These are phyloP conservation scores for Acipenser transmontanus DNA, from an alignment of 2,797 vertebrate genomes.

Conservation along the genomic window DNA sequence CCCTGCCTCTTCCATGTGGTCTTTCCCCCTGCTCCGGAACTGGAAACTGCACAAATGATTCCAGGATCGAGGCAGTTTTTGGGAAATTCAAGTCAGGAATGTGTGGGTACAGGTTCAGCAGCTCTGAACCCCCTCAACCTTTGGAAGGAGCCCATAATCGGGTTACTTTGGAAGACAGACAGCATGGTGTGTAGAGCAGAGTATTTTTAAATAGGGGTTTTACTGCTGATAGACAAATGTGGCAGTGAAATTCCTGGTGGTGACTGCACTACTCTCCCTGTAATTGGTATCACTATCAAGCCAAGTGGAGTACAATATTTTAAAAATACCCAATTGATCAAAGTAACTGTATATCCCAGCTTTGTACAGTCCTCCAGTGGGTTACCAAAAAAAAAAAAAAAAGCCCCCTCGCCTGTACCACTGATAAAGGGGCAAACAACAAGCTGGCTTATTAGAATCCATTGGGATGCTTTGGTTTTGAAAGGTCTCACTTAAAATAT, in stretches of 20 bases:
- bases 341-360: too few relatives aligned
- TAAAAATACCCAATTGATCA: too few relatives aligned
- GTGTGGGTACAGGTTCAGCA: not conserved
- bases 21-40: conserved; percentile 58
- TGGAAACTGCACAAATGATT: conserved; percentile 70
- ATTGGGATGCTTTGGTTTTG: conserved; percentile 28
- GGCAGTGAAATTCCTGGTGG: not conserved
- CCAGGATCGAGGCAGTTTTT: conserved; percentile 15
- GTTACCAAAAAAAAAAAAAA: too few relatives aligned
- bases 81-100: conserved; percentile 1
- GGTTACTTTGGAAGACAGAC: not conserved
- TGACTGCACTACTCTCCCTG: conserved; percentile 17
- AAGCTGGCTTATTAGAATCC: conserved; percentile 48
- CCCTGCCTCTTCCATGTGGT: conserved; percentile 41
- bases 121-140: conserved; percentile 6
- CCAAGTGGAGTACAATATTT: too few relatives aligned
- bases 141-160: conserved; percentile 3
- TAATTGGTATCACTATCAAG: conserved; percentile 14
- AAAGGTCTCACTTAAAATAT: conserved; percentile 39
- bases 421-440: conserved; percentile 30
- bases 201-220: not conserved
- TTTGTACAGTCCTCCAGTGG: too few relatives aligned
- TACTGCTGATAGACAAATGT: not conserved
- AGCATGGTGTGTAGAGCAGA: not conserved
- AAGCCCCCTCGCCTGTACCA: too few relatives aligned